Base-by-base conservation (phyloP, 2,888 invertebrate species). In the Oscheius sp. region DNA sequence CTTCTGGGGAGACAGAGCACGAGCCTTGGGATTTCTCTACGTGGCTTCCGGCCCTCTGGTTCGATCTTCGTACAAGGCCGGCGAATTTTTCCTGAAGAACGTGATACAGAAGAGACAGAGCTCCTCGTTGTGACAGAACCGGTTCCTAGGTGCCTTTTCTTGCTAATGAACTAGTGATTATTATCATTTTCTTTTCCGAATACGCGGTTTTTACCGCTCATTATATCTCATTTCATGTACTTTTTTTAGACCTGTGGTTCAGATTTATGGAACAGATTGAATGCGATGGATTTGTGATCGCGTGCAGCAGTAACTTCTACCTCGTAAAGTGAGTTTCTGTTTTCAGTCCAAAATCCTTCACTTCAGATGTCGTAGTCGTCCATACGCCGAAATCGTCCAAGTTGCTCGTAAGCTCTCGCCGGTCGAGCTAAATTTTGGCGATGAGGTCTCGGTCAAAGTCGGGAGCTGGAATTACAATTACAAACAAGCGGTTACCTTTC, bases 31-130 rank as follows among this genome's bases (percentile, higher is more conserved):
- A 11, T 99, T 99, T 91, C 91, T 95, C 0, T 99, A 98, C 90
- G 95, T 96, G 0, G 99, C 99, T 13, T 96, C 96, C 90, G 99
- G 99, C 0, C 97, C 99, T 0, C 92, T 99, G 7, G 98, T 99
- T 0, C 91, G 98, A 55, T 96, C 96, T 72, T 97, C 97, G 0
- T 99, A 98, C 88, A 94, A 96, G 89, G 99, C 99, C n/a, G 99
- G 98, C 2, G 96, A 96, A 91, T 89, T 84, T 76, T 89, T 84
- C 77, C 74, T 89, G 51, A 87, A 85, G 70, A 87, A 86, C 65
- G 80, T 89, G 50, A 76, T 89, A 68, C 78, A 84, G 74, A 79
- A 84, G 70, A 76, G 81, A 63, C 70, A 77, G 76, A n/a, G 21
- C 21, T 21, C 21, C 2, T 13, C 32, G n/a, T 59, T 59, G 59